phyloP scores from a whole-genome alignment of 2,888 invertebrate species.

The Drosophila barbarae region DNA sequence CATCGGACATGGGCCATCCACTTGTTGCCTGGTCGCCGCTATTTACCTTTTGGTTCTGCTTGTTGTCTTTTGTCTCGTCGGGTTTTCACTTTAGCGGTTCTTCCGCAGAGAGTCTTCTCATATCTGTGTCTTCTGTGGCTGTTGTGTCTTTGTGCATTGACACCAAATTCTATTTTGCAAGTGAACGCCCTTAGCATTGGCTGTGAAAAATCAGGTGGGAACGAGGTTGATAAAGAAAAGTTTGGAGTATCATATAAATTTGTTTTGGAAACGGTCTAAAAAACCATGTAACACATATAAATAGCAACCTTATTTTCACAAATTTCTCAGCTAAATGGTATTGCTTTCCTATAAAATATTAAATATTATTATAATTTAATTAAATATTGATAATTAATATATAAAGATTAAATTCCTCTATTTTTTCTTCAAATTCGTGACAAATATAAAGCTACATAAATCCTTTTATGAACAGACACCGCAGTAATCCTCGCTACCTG shows the following conservation, averaged over 20 bases:
- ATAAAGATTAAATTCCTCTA: too few species aligned
- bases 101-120: slow-evolving; percentile 8
- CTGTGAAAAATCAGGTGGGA: slow-evolving; percentile 13
- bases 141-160: slow-evolving; percentile 38
- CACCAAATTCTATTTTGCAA: slow-evolving; percentile 61
- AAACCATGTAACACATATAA: neutral
- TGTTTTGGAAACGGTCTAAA: too few species aligned
- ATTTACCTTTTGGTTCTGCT: slow-evolving; percentile 74
- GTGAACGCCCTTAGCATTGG: slow-evolving; percentile 41
- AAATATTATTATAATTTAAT: too few species aligned
- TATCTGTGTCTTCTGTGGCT: slow-evolving; percentile 24
- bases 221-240: neutral
- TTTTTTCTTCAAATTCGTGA: neutral
- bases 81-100: slow-evolving; percentile 55
- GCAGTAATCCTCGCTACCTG: slow-evolving; percentile 1
- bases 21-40: slow-evolving; percentile 72
- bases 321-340: too few species aligned
- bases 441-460: neutral
- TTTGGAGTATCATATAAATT: too few species aligned
- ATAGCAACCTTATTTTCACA: too few species aligned
- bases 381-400: too few species aligned
- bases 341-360: too few species aligned
- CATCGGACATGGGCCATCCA: slow-evolving; percentile 54
- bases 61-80: slow-evolving; percentile 54
- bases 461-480: neutral